Conservation (phyloP, 2,113 vertebrate genomes). For the Mungos mungo region DNA sequence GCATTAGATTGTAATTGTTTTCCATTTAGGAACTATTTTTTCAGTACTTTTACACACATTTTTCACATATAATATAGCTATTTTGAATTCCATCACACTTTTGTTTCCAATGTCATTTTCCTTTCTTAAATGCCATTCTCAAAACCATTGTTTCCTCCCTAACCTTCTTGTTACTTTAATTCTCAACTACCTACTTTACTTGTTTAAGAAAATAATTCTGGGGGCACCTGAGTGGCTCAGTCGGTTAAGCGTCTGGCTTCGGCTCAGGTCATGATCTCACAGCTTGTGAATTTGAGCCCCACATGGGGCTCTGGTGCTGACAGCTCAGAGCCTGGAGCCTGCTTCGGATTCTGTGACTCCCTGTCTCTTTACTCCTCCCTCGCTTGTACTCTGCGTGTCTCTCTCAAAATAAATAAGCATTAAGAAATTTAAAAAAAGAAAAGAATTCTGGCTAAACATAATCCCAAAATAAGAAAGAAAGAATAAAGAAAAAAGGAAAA, state of each 20-base stretch:
- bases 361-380: no score
- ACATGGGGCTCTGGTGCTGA: no score
- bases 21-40: neutral
- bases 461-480: neutral
- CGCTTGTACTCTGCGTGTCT: no score
- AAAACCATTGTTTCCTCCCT: neutral
- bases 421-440: neutral
- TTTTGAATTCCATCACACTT: neutral
- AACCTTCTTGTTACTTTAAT: neutral
- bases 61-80: neutral
- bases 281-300: no score
- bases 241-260: no score
- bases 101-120: neutral
- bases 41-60: neutral
- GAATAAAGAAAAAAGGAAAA: neutral
- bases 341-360: no score
- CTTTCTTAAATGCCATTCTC: neutral
- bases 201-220: neutral
- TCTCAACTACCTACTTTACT: neutral
- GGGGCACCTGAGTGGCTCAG: no score
- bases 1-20: neutral
- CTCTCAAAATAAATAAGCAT: no score
- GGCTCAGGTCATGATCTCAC: no score
- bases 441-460: neutral
- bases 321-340: no score